Conservation (phyloP, 2,797 vertebrate species). For the Pelochelys cantorii region DNA sequence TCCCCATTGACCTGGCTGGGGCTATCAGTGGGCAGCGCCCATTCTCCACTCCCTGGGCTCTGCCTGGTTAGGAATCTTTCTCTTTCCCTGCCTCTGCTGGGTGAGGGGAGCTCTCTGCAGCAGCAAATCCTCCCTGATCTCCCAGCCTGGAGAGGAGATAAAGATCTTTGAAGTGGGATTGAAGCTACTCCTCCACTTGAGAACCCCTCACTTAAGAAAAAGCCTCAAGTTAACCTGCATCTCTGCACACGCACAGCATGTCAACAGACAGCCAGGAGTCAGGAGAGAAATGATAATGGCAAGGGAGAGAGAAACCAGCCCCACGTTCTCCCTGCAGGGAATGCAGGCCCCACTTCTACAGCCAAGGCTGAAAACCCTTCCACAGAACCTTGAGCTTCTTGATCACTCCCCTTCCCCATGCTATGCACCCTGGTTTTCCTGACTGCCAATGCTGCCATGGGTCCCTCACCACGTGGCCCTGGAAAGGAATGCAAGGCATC, state of each 20-base stretch:
- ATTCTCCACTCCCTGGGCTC: neutral
- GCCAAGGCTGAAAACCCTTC: constrained; percentile 8
- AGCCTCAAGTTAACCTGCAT: constrained; percentile 57
- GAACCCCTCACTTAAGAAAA: constrained; percentile 55
- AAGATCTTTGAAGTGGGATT: constrained; percentile 54
- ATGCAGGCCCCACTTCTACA: no score
- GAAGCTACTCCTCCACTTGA: constrained; percentile 56
- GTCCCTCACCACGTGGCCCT: neutral
- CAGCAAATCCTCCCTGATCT: constrained; percentile 30
- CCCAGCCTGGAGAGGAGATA: constrained; percentile 33
- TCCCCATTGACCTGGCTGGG: no score
- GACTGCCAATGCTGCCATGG: constrained; percentile 5
- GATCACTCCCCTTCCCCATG: constrained; percentile 15
- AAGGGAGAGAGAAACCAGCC: constrained; percentile 15
- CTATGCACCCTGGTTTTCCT: neutral
- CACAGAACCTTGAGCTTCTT: neutral
- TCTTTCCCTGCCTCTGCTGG: neutral
- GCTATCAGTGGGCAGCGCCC: neutral
- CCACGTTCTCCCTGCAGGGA: neutral
- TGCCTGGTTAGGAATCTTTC: neutral
- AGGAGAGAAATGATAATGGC: constrained; percentile 28
- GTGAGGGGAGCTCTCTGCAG: neutral
- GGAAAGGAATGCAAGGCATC: neutral
- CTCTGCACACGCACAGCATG: constrained; percentile 42
- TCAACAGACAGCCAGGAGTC: constrained; percentile 43